Evolutionary conservation across 2,797 vertebrate species (phyloP).

Genomic region (Allobates femoralis): DNA sequence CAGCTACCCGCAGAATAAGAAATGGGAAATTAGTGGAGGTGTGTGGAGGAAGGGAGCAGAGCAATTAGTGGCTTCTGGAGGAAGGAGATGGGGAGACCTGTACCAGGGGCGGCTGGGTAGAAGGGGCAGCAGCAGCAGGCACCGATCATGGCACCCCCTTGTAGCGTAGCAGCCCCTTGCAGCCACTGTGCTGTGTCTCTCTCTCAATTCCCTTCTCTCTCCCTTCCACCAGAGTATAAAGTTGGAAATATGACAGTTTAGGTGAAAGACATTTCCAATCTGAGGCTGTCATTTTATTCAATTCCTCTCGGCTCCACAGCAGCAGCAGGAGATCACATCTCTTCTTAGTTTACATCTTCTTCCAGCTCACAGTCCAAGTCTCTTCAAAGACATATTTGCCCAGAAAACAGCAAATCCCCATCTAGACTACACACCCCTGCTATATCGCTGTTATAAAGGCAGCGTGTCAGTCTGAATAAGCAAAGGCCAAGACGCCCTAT

Average conservation of each 20-base stretch:
- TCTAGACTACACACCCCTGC: constrained; percentile 34
- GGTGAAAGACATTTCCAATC: constrained; percentile 69
- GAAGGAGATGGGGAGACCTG: constrained; percentile 72
- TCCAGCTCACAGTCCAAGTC: constrained; percentile 55
- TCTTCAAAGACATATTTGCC: constrained; percentile 46
- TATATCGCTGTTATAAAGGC: constrained; percentile 37
- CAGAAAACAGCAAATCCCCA: constrained; percentile 27
- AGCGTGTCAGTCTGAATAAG: constrained; percentile 42
- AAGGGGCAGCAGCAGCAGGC: constrained; percentile 75
- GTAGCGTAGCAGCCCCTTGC: constrained; percentile 64
- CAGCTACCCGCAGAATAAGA: constrained; percentile 91
- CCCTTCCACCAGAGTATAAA: constrained; percentile 65
- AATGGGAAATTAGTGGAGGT: constrained; percentile 97
- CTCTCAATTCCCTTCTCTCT: constrained; percentile 55
- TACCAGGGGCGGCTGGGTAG: constrained; percentile 75
- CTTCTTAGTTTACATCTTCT: constrained; percentile 67
- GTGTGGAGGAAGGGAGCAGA: constrained; percentile 90
- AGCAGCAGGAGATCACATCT: constrained; percentile 56
- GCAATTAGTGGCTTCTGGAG: constrained; percentile 86
- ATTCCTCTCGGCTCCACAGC: constrained; percentile 65
- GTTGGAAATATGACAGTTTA: constrained; percentile 73
- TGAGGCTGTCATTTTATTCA: constrained; percentile 65
- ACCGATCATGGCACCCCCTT: constrained; percentile 70
- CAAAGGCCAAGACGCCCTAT: constrained; percentile 24
- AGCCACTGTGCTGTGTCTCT: constrained; percentile 58